A percentile compares a stretch with the other conserved stretches of the same genome.
Conservation (phyloP, 2,797 vertebrate genomes). For the Dermochelys coriacea region DNA sequence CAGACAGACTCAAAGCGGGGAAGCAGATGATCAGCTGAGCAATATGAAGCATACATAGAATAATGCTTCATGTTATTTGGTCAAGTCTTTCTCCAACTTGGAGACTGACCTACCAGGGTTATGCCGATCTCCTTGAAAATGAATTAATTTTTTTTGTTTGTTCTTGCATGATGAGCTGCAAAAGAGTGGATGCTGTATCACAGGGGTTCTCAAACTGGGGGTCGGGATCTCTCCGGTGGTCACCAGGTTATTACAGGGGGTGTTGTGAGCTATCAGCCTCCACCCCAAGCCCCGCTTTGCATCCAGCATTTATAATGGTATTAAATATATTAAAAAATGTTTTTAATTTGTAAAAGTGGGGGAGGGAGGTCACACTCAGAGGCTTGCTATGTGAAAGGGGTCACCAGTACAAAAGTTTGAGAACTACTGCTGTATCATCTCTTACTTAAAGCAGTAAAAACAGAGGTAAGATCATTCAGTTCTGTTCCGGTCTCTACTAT, state of each 20-base stretch:
- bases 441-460: neutral
- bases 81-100: neutral
- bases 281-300: too few species aligned
- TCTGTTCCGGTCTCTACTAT: neutral
- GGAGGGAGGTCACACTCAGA: too few species aligned
- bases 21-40: neutral
- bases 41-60: neutral
- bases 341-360: too few species aligned
- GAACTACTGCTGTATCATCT: neutral
- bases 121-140: neutral
- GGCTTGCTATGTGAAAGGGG: too few species aligned
- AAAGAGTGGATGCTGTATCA: neutral
- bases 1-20: neutral
- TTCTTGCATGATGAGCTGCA: neutral
- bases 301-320: too few species aligned
- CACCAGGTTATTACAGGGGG: too few species aligned
- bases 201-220: too few species aligned
- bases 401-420: too few species aligned
- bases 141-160: rapidly evolving
- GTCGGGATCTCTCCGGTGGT: too few species aligned
- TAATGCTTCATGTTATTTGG: neutral
- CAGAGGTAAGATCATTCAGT: neutral
- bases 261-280: too few species aligned
- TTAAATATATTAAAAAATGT: too few species aligned
- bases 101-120: neutral